Conservation (phyloP, 2,888 invertebrate genomes). For the Tiliacea aurago region DNA sequence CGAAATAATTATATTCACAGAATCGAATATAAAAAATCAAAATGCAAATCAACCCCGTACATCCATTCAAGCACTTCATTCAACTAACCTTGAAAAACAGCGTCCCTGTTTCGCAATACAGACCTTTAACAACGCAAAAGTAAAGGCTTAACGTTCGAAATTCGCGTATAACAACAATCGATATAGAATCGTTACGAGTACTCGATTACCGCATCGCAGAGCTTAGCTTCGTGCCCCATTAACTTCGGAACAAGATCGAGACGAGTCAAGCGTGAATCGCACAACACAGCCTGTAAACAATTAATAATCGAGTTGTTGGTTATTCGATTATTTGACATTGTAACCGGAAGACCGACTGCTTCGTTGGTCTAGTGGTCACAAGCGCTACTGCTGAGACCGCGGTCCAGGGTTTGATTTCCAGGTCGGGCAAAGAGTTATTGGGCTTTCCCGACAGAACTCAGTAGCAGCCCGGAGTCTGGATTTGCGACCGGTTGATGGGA, state of each 20-base stretch:
- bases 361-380: too few relatives aligned
- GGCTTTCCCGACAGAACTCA: too few relatives aligned
- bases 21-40: constrained; percentile 11
- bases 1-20: not conserved
- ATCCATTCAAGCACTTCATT: constrained; percentile 30
- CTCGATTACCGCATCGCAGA: constrained; percentile 58
- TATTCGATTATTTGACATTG: constrained; percentile 9
- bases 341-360: not conserved
- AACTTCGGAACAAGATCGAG: constrained; percentile 45
- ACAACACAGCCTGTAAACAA: constrained; percentile 32
- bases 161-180: constrained; percentile 40
- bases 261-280: constrained; percentile 51
- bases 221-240: constrained; percentile 57
- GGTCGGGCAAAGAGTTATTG: too few relatives aligned
- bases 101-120: not conserved
- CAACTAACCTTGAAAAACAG: constrained; percentile 29
- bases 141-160: constrained; percentile 18
- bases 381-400: too few relatives aligned
- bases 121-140: constrained; percentile 10
- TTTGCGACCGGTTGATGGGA: too few relatives aligned
- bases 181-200: constrained; percentile 52
- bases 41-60: constrained; percentile 25
- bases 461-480: too few relatives aligned
- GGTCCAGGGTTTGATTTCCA: too few relatives aligned
- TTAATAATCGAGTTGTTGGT: constrained; percentile 39